phyloP scores from a whole-genome alignment of 1,140 invertebrate species.

The Aphis gossypii region DNA sequence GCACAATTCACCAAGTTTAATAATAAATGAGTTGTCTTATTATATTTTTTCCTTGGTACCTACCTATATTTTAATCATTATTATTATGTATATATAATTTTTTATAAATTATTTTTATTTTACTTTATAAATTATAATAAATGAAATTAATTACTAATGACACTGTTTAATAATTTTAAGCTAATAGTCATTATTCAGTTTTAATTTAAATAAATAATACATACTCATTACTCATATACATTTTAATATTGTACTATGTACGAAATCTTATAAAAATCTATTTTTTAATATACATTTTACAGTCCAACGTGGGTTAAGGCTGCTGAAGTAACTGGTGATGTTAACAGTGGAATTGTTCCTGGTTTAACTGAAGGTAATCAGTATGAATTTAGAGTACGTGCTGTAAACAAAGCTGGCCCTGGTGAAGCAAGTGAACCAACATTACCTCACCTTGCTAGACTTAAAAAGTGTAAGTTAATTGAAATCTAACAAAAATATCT shows the following conservation, averaged over 20 bases:
- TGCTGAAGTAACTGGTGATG: slow-evolving; percentile 83
- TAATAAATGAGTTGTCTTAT: background rate
- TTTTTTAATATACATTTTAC: background rate
- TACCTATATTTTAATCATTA: no score
- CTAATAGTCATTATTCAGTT: background rate
- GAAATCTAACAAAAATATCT: background rate
- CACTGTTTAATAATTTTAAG: no score
- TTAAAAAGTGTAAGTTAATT: slow-evolving; percentile 78
- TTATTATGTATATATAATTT: no score
- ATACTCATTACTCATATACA: background rate
- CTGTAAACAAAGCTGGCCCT: slow-evolving; percentile 93
- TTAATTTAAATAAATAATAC: background rate
- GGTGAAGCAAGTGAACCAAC: slow-evolving; percentile 90
- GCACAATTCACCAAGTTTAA: background rate
- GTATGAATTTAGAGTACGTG: slow-evolving; percentile 93
- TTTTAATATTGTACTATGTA: background rate
- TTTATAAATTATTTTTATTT: no score
- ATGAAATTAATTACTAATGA: no score
- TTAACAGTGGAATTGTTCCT: slow-evolving; percentile 81
- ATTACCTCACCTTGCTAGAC: slow-evolving; percentile 85
- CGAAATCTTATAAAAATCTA: background rate
- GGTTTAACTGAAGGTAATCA: slow-evolving; percentile 89
- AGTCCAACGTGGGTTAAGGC: slow-evolving; percentile 87
- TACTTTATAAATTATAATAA: no score
- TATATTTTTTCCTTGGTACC: background rate